Percentiles rank a stretch among this genome's conserved stretches.
Conservation (phyloP, 1,140 invertebrate genomes). For the Drosophila santomea region DNA sequence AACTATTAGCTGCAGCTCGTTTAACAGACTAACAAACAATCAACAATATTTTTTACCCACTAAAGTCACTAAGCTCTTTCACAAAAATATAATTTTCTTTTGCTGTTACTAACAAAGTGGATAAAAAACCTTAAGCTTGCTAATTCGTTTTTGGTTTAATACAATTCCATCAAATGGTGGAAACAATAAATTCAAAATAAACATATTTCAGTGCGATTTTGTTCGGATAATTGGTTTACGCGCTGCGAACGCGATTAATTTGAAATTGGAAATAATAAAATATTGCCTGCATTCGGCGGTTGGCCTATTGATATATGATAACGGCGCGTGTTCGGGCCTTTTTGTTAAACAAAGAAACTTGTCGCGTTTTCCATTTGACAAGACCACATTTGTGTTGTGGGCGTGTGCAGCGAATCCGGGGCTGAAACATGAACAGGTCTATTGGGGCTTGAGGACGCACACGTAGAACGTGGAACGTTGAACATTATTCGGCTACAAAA, state of each 20-base stretch:
- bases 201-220: not conserved
- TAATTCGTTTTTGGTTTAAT: no score
- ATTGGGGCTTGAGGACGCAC: slow-evolving; percentile 65
- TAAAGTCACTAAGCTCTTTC: no score
- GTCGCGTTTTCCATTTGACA: slow-evolving; percentile 61
- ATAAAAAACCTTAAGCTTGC: no score
- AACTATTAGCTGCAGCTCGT: no score
- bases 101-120: no score
- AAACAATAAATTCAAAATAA: no score
- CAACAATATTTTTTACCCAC: no score
- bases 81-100: no score
- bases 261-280: slow-evolving; percentile 39
- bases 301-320: slow-evolving; percentile 44
- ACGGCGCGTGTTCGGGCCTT: slow-evolving; percentile 39
- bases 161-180: no score
- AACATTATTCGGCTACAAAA: slow-evolving; percentile 84
- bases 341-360: slow-evolving; percentile 53
- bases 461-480: slow-evolving; percentile 41
- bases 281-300: slow-evolving; percentile 11
- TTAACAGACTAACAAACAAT: no score
- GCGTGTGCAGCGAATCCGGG: slow-evolving; percentile 53
- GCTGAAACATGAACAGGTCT: slow-evolving; percentile 67
- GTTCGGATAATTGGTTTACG: slow-evolving; percentile 23
- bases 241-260: slow-evolving; percentile 35
- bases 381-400: slow-evolving; percentile 60